Evolutionary conservation across 2,888 invertebrate species (phyloP).

Genomic region (Chalcis sispes): DNA sequence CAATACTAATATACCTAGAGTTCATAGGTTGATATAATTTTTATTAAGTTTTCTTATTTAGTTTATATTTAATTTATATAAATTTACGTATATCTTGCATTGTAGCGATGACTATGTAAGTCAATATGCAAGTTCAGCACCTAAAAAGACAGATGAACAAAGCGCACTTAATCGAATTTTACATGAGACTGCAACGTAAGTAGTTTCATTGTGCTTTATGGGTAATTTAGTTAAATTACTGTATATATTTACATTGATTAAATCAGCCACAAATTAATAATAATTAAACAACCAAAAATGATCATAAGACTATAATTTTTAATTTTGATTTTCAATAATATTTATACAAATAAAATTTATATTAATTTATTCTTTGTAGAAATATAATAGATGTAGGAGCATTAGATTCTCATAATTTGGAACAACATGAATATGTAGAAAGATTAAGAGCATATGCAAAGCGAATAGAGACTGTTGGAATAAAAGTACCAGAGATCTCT

Average conservation of each 20-base stretch:
- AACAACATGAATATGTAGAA: slow-evolving; percentile 92
- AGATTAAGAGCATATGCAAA: slow-evolving; percentile 73
- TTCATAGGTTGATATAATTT: slow-evolving; percentile 78
- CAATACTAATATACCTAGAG: slow-evolving; percentile 84
- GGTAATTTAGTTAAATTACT: too few species aligned
- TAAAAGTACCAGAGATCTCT: slow-evolving; percentile 75
- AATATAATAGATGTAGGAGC: slow-evolving; percentile 97
- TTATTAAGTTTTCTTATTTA: background rate
- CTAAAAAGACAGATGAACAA: slow-evolving; percentile 92
- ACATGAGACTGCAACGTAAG: slow-evolving; percentile 93
- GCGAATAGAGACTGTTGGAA: slow-evolving; percentile 74
- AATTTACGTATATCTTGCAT: background rate
- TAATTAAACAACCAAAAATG: too few species aligned
- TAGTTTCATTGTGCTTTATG: slow-evolving; percentile 62
- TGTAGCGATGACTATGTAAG: slow-evolving; percentile 82
- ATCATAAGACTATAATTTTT: background rate
- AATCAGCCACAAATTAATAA: too few species aligned
- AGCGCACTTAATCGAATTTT: slow-evolving; percentile 92
- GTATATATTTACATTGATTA: too few species aligned
- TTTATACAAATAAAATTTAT: slow-evolving; percentile 1
- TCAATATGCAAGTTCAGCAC: slow-evolving; percentile 81
- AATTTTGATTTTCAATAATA: background rate
- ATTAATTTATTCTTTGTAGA: slow-evolving; percentile 75
- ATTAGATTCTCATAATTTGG: slow-evolving; percentile 90
- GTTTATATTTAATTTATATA: background rate